Evolutionary conservation across 2,113 vertebrate genomes (phyloP).

Genomic region (Camelus bactrianus): DNA sequence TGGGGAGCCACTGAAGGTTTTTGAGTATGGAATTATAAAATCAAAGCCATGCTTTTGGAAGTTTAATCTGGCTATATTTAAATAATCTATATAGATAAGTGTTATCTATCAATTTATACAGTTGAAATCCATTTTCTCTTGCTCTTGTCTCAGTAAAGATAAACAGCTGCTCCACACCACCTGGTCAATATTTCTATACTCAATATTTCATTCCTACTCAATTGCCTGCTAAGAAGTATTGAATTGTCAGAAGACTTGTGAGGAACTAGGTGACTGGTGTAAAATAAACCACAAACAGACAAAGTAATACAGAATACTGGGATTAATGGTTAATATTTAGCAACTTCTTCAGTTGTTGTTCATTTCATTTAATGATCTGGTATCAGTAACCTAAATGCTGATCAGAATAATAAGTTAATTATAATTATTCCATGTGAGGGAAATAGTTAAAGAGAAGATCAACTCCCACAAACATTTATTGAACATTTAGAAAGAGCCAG

Average conservation of each 20-base stretch:
- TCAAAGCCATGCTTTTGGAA: slow-evolving; percentile 29
- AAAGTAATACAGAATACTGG: background rate
- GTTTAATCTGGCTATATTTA: slow-evolving; percentile 24
- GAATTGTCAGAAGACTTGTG: slow-evolving; percentile 41
- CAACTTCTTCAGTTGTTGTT: background rate
- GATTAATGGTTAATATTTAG: slow-evolving; percentile 42
- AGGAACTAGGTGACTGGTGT: slow-evolving; percentile 35
- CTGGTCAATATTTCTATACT: slow-evolving; percentile 35
- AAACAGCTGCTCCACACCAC: slow-evolving; percentile 52
- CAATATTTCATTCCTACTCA: background rate
- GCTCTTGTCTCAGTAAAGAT: slow-evolving; percentile 62
- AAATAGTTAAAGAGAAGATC: slow-evolving; percentile 37
- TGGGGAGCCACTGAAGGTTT: background rate
- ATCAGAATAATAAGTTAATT: slow-evolving; percentile 30
- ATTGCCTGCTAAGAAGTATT: slow-evolving; percentile 51
- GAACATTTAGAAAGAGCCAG: background rate
- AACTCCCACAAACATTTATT: background rate
- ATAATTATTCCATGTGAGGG: background rate
- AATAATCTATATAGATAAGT: slow-evolving; percentile 52
- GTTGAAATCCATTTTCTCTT: slow-evolving; percentile 65
- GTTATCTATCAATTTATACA: slow-evolving; percentile 56
- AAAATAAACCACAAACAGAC: slow-evolving; percentile 42
- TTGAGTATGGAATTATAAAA: background rate
- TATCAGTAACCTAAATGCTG: background rate
- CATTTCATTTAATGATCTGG: slow-evolving; percentile 51